Conservation (phyloP, 2,113 vertebrate genomes). For the Regulus satrapa region DNA sequence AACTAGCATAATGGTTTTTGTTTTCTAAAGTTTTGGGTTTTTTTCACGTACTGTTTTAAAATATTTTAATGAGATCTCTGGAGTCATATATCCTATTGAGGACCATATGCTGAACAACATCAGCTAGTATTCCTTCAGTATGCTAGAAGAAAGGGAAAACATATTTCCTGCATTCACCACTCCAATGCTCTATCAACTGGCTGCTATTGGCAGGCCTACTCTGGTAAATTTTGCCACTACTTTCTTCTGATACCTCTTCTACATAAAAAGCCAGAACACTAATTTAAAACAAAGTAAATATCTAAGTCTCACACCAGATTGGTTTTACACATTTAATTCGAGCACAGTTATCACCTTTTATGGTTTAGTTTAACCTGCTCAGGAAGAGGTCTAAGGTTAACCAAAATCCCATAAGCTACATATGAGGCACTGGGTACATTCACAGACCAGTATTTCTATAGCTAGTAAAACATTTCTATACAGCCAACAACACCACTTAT, state of each 20-base stretch:
- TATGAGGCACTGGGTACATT: neutral
- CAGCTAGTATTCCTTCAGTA: neutral
- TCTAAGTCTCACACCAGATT: neutral
- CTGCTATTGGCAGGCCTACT: neutral
- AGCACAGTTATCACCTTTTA: neutral
- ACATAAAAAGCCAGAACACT: neutral
- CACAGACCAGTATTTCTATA: neutral
- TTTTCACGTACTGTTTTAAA: neutral
- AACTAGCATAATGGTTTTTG: neutral
- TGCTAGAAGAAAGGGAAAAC: neutral
- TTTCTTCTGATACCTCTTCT: neutral
- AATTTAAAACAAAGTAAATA: neutral
- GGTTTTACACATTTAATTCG: neutral
- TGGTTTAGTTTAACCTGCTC: neutral
- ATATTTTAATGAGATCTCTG: neutral
- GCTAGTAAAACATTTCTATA: neutral
- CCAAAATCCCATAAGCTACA: neutral
- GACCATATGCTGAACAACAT: neutral
- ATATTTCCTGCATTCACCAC: neutral
- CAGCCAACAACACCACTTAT: fast-evolving
- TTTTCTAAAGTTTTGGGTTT: neutral
- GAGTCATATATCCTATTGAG: neutral
- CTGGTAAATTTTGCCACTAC: neutral
- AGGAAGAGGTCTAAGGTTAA: neutral
- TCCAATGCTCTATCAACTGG: neutral